phyloP scores from a whole-genome alignment of 2,888 invertebrate genomes.

The Sialis lutaria region DNA sequence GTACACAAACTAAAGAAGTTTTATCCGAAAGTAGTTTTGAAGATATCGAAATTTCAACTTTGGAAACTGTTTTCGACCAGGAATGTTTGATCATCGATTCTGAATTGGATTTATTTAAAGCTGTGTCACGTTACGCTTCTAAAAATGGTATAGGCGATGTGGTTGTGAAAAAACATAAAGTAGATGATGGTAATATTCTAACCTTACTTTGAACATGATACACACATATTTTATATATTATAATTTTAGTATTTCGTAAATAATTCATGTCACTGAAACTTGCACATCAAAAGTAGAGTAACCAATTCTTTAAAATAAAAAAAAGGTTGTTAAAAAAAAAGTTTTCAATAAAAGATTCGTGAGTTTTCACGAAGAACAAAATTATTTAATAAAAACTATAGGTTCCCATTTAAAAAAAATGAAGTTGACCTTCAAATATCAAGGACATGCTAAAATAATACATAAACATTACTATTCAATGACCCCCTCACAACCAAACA shows the following conservation, averaged over 20 bases:
- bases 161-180: constrained; percentile 28
- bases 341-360: no score
- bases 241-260: not conserved
- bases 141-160: constrained; percentile 35
- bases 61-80: constrained; percentile 57
- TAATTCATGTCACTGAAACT: not conserved
- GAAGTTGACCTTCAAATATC: no score
- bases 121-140: constrained; percentile 46
- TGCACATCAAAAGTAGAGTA: no score
- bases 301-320: no score
- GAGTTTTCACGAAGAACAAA: no score
- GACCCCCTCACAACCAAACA: no score
- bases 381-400: no score
- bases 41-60: constrained; percentile 57
- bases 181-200: constrained; percentile 23
- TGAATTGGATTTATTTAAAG: constrained; percentile 61
- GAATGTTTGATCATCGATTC: constrained; percentile 55
- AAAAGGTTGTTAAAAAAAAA: no score
- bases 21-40: constrained; percentile 58
- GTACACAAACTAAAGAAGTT: constrained; percentile 57
- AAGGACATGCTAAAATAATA: no score
- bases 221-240: not conserved
- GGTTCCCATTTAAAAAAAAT: no score
- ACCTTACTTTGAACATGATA: no score
- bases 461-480: no score